phyloP scores from a whole-genome alignment of 2,888 invertebrate species.

The Diloba caeruleocephala region DNA sequence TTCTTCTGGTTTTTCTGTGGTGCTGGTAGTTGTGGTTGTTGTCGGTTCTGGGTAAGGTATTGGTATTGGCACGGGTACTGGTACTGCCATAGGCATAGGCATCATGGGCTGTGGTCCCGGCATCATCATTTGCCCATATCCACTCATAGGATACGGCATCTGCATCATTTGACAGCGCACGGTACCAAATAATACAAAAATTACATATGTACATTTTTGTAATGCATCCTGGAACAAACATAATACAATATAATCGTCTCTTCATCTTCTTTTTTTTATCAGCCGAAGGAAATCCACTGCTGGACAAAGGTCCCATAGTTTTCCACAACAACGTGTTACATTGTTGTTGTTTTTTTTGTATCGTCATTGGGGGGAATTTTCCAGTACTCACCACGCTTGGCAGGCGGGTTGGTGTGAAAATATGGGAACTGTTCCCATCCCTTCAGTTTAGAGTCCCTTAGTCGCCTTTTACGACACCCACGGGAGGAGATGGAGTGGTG shows the following conservation, averaged over 20 bases:
- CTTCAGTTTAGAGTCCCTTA: too few species aligned
- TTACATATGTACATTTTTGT: slow-evolving; percentile 48
- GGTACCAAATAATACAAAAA: slow-evolving; percentile 35
- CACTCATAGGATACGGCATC: slow-evolving; percentile 22
- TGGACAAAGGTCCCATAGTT: too few species aligned
- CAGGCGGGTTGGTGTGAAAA: too few species aligned
- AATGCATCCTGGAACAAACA: slow-evolving; percentile 47
- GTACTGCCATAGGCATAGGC: slow-evolving; percentile 44
- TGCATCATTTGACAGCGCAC: slow-evolving; percentile 55
- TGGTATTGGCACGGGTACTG: slow-evolving; percentile 35
- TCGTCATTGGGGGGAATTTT: too few species aligned
- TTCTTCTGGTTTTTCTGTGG: slow-evolving; percentile 14
- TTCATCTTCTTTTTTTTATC: too few species aligned
- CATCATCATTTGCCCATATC: slow-evolving; percentile 43
- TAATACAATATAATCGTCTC: neutral
- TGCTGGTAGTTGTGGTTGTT: slow-evolving; percentile 41
- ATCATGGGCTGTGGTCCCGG: slow-evolving; percentile 32
- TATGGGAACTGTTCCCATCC: too few species aligned
- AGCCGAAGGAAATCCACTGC: too few species aligned
- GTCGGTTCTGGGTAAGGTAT: slow-evolving; percentile 31
- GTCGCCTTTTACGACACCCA: too few species aligned
- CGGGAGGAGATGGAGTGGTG: too few species aligned
- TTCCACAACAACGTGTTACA: too few species aligned
- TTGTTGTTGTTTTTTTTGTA: too few species aligned
- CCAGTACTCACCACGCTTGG: too few species aligned